These are phyloP conservation scores for Drosophila robusta DNA, from an alignment of 2,888 invertebrate species.

Conservation along the genomic window DNA sequence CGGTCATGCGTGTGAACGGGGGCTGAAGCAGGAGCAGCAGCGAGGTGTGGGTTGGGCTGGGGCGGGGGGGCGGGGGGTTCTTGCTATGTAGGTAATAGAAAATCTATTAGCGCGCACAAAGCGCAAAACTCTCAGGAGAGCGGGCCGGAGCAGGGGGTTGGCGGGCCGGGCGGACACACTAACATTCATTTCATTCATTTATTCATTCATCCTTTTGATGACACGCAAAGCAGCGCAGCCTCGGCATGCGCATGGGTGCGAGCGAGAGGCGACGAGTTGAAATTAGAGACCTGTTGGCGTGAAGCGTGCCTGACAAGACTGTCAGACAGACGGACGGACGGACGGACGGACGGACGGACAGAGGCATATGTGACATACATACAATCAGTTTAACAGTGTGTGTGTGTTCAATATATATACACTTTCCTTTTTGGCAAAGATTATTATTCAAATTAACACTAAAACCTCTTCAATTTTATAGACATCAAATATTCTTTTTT, in stretches of 20 bases:
- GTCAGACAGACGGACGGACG: slow-evolving; percentile 24
- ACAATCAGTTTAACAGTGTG: not conserved
- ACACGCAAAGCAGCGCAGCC: slow-evolving; percentile 41
- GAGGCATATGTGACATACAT: slow-evolving; percentile 14
- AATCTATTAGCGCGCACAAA: slow-evolving; percentile 75
- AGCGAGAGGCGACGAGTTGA: slow-evolving; percentile 23
- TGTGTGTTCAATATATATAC: too few relatives aligned
- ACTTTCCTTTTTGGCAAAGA: too few relatives aligned
- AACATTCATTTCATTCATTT: slow-evolving; percentile 40
- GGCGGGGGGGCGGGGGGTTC: not conserved
- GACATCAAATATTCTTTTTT: too few relatives aligned
- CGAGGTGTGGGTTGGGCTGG: not conserved
- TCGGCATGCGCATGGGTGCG: slow-evolving; percentile 1
- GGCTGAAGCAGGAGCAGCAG: not conserved
- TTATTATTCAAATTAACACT: too few relatives aligned
- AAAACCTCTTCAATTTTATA: too few relatives aligned
- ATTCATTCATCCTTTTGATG: slow-evolving; percentile 59
- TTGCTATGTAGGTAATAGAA: slow-evolving; percentile 65
- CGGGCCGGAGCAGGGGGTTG: not conserved
- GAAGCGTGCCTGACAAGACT: slow-evolving; percentile 52
- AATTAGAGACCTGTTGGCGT: slow-evolving; percentile 70
- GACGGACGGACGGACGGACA: slow-evolving; percentile 27
- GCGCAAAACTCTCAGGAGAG: slow-evolving; percentile 52
- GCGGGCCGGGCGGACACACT: slow-evolving; percentile 16
- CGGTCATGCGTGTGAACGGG: slow-evolving; percentile 67